A percentile compares a stretch with the other conserved stretches of the same genome.
phyloP scores from a whole-genome alignment of 1,140 invertebrate species.

The Dendrolimus kikuchii region DNA sequence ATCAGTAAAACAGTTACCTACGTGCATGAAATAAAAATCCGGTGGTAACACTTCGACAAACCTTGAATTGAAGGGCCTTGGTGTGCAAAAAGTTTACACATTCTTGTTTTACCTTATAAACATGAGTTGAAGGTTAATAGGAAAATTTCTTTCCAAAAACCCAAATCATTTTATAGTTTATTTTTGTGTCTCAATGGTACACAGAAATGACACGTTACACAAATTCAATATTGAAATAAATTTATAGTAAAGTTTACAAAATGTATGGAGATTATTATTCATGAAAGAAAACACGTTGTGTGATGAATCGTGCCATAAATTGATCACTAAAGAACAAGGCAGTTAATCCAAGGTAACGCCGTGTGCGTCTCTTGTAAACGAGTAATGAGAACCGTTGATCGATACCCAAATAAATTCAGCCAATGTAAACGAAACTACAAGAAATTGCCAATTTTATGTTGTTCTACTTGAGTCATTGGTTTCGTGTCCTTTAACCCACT shows the following conservation, averaged over 20 bases:
- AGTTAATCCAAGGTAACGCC: conserved; percentile 27
- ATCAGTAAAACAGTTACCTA: conserved; percentile 66
- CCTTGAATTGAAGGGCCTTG: conserved; percentile 47
- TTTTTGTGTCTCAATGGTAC: too few species aligned
- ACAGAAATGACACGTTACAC: too few species aligned
- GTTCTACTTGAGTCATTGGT: conserved; percentile 15
- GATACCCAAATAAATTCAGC: conserved; percentile 32
- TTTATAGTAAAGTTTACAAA: too few species aligned
- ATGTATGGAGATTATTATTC: too few species aligned
- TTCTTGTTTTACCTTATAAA: conserved; percentile 27
- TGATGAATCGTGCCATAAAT: conserved; percentile 38
- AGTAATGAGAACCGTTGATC: conserved; percentile 30
- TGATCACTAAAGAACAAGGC: conserved; percentile 25
- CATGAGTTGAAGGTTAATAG: conserved; percentile 15
- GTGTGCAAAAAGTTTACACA: conserved; percentile 37
- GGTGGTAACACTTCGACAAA: conserved; percentile 40
- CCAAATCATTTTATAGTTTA: too few species aligned
- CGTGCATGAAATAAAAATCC: conserved; percentile 53
- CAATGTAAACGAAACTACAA: conserved; percentile 26
- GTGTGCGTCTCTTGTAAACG: conserved; percentile 24
- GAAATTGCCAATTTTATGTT: conserved; percentile 21
- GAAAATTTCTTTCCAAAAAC: conserved; percentile 3
- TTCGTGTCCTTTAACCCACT: conserved; percentile 9
- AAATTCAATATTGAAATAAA: too few species aligned
- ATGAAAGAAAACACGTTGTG: conserved; percentile 1